Percentiles rank a stretch among this genome's conserved stretches.
Evolutionary conservation across 1,140 invertebrate species (phyloP).

Genomic region (Zaprionus davidi): DNA sequence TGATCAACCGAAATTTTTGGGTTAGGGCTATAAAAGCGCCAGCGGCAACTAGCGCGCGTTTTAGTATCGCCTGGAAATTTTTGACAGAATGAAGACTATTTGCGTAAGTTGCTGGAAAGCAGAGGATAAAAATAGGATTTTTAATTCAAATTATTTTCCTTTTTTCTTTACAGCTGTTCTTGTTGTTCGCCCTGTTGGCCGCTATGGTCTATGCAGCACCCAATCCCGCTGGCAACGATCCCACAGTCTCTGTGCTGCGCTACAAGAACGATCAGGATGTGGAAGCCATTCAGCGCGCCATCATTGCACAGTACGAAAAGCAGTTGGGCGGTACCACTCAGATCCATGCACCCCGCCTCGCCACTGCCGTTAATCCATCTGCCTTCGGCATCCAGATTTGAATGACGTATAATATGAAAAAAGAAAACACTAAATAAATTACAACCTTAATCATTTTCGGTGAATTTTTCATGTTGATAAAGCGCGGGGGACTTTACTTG

Average conservation of each 20-base stretch:
- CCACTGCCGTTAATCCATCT: slow-evolving; percentile 54
- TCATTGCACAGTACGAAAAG: slow-evolving; percentile 73
- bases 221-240: slow-evolving; percentile 42
- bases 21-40: slow-evolving; percentile 54
- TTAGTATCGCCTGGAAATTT: slow-evolving; percentile 47
- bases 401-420: slow-evolving; percentile 24
- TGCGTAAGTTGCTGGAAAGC: slow-evolving; percentile 44
- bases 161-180: slow-evolving; percentile 39
- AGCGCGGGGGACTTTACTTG: slow-evolving; percentile 25
- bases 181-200: slow-evolving; percentile 55
- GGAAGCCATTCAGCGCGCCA: slow-evolving; percentile 58
- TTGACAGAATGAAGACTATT: slow-evolving; percentile 57
- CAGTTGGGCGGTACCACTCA: slow-evolving; percentile 59
- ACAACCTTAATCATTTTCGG: slow-evolving; percentile 31
- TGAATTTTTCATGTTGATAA: slow-evolving; percentile 55
- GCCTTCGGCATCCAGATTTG: slow-evolving; percentile 57
- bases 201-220: slow-evolving; percentile 32
- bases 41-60: slow-evolving; percentile 4
- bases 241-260: slow-evolving; percentile 58
- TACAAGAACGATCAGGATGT: slow-evolving; percentile 70
- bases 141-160: background rate
- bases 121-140: background rate
- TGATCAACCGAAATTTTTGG: slow-evolving; percentile 6
- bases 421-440: slow-evolving; percentile 47
- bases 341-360: slow-evolving; percentile 57